Evolutionary conservation across 92 coral and sea anemone genomes (phyloP), one percentile per base, ranked within the genome.

Genomic region (Umimayanthus kanabou): DNA sequence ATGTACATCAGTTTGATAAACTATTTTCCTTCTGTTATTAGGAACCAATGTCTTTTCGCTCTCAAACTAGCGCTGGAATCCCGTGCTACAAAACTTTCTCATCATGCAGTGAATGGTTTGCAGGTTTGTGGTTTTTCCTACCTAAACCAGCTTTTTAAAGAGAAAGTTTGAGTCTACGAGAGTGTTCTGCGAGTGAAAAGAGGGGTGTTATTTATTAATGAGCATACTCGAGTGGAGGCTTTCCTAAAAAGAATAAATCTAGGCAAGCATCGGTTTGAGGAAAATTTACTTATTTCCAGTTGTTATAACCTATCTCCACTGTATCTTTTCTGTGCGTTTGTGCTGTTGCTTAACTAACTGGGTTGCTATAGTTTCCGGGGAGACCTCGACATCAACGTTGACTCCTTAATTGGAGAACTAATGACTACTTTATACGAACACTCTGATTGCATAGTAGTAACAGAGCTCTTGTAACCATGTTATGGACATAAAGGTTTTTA

Each of bases 21-120:
- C 55, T 64, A 6, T 39, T 49, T 43, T 66, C 50, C 26, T 73
- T 93, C 71, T 88, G 20, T 80, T 79, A 55, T 3, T 77, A 97
- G 99, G 93, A 98, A 94, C 81, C 91, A 96, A 91, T 97, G 99
- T 83, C 88, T 97, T 29, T 79, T 95, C 42, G 97, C 99, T 26
- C 86, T 97, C 74, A 97, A 95, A 88, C 88, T 97, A 29, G 99
- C 99, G 0, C 87, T 97, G 85, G 99, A 97, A 80, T 97, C 99
- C 5, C 86, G 99, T 5, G 93, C 94, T 6, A 89, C 98, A 49
- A 94, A 95, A 42, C 95, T 97, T 0, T 95, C 99, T 1, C 86
- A 90, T 20, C 94, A 95, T 85, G 98, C 99, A 10, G 90, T 97
- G 78, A 90, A 91, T 76, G 99, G 99, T 25, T 90, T 97, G 30